phyloP scores from a whole-genome alignment of 30 jellyfish, hydroid and myxozoan species.

The Catostylus mosaicus region DNA sequence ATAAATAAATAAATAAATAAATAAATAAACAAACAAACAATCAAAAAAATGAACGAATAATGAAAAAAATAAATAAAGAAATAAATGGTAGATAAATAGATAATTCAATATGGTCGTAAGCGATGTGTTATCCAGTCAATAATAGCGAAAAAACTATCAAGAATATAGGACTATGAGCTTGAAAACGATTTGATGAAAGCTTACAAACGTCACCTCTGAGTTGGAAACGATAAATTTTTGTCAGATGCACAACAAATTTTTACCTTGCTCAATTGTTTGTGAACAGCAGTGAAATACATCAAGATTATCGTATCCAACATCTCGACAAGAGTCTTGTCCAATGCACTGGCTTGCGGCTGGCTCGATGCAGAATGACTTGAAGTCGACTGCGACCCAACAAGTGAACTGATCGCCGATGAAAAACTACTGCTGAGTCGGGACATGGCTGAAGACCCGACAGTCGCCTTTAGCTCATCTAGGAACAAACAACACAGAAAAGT shows the following conservation, averaged over 20 bases:
- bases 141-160: too few relatives aligned
- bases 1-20: not conserved
- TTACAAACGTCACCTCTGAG: too few relatives aligned
- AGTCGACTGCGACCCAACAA: constrained; percentile 67
- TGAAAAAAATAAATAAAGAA: too few relatives aligned
- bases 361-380: constrained; percentile 59
- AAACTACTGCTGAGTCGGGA: constrained; percentile 71
- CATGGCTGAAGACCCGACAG: constrained; percentile 76
- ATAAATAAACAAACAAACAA: too few relatives aligned
- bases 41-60: too few relatives aligned
- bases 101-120: too few relatives aligned
- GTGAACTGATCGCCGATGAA: constrained; percentile 68
- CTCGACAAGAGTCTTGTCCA: constrained; percentile 87
- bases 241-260: too few relatives aligned
- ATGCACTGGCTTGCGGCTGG: constrained; percentile 45
- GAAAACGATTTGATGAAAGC: too few relatives aligned
- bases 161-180: too few relatives aligned
- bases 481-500: not conserved
- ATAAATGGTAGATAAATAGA: too few relatives aligned
- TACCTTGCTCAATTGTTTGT: constrained; percentile 91
- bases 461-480: constrained; percentile 85
- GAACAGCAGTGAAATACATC: constrained; percentile 93
- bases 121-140: too few relatives aligned
- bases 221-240: too few relatives aligned
- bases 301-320: constrained; percentile 78